Conservation (phyloP, 2,797 vertebrate genomes). For the Crocidura indochinensis region DNA sequence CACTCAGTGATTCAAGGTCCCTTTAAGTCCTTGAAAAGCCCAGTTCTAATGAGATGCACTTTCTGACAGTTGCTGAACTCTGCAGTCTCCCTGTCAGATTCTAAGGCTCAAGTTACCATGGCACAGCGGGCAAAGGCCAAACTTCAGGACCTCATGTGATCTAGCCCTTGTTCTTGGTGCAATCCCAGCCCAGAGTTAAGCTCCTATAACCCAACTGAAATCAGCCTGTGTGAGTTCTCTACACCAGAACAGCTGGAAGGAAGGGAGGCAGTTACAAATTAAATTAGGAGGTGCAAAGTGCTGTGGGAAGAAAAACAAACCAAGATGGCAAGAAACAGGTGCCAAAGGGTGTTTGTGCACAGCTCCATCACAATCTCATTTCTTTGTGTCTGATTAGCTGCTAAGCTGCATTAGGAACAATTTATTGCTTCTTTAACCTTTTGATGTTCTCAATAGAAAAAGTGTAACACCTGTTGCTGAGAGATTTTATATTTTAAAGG, state of each 20-base stretch:
- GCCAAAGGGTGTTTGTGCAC: constrained; percentile 88
- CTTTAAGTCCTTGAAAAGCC: constrained; percentile 83
- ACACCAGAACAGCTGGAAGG: constrained; percentile 88
- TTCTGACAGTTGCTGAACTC: constrained; percentile 89
- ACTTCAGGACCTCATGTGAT: constrained; percentile 62
- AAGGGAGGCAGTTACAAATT: constrained; percentile 90
- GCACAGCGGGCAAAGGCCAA: constrained; percentile 81
- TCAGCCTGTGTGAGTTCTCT: constrained; percentile 80
- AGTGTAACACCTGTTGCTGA: constrained; percentile 87
- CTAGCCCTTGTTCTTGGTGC: constrained; percentile 89
- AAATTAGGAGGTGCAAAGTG: constrained; percentile 92
- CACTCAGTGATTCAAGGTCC: constrained; percentile 78
- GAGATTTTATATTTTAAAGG: constrained; percentile 71
- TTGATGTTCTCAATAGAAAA: constrained; percentile 79
- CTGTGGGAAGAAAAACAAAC: constrained; percentile 90
- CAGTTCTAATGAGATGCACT: constrained; percentile 84
- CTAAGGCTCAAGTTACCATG: constrained; percentile 89
- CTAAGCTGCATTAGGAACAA: constrained; percentile 89
- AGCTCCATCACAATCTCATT: constrained; percentile 87
- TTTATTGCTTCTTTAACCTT: constrained; percentile 90
- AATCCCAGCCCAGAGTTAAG: constrained; percentile 83
- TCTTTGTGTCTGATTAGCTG: constrained; percentile 88
- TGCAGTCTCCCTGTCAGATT: constrained; percentile 81
- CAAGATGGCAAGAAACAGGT: constrained; percentile 94
- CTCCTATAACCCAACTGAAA: constrained; percentile 90